Evolutionary conservation across 2,797 vertebrate species (phyloP), one percentile per base, ranked within the genome.

Genomic region (Thripadectes ignobilis): DNA sequence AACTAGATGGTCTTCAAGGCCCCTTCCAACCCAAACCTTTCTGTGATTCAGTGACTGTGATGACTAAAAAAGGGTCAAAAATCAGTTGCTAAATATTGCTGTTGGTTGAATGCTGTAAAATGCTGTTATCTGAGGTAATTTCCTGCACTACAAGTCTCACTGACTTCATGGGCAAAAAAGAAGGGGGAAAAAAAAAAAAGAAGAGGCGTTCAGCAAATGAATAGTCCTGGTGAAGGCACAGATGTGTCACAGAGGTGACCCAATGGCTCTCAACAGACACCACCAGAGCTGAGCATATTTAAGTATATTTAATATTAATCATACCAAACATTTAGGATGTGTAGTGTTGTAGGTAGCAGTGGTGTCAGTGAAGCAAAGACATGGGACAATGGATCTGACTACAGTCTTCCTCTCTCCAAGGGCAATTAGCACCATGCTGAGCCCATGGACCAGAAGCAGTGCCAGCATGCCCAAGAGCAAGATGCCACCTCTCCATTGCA

Each of bases 401-500:
- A 2, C 1, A 3, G 15, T 20, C 13, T 49, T 36, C 26, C 14
- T 36, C 46, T 24, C 6, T 55, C n/a, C 34, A 27, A 73, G 36
- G 27, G 7, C 54, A 73, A 12, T 14, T 30, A 76, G 14, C 17
- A 26, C 26, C 0, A 0, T 58, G 14, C 38, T 68, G 48, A 87
- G 23, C 26, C 36, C 45, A 29, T 0, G 36, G 63, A 26, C 27
- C 38, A 19, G n/a, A 8, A 49, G 30, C 39, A 82, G 13, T 16
- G 30, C 27, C 57, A 39, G 34, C 12, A 30, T 0, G 1, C 6
- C 14, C 0, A 0, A 38, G 15, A 49, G 30, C 6, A 4, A 77
- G 27, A 73, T 9, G 10, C 12, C 57, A 46, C 27, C 26, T 78
- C 26, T 85, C 32, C 39, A 1, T 18, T 0, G 1, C 45, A n/a